Percentiles rank a stretch among this genome's conserved stretches.
Conservation (phyloP, 2,797 vertebrate species). For the Sitta carolinensis region DNA sequence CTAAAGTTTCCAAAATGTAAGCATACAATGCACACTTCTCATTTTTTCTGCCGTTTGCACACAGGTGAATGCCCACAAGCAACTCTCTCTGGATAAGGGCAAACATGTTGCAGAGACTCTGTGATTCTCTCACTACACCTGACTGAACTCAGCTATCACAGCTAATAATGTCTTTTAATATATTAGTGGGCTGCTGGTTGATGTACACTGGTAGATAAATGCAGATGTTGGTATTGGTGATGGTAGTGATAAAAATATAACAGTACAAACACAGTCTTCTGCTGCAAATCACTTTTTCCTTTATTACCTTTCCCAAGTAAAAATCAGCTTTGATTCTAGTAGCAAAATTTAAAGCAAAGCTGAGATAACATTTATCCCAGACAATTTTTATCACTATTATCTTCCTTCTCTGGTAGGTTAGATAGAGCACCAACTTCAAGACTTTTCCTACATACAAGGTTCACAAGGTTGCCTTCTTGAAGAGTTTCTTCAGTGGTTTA, state of each 20-base stretch:
- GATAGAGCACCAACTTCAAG: not conserved
- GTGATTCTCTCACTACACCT: not conserved
- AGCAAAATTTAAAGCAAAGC: not conserved
- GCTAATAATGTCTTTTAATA: not conserved
- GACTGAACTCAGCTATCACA: not conserved
- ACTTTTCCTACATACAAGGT: not conserved
- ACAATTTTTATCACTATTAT: not conserved
- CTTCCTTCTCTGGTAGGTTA: not conserved
- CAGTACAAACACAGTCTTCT: not conserved
- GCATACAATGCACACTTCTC: not conserved
- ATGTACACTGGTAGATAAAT: not conserved
- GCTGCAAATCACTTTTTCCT: not conserved
- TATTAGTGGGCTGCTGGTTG: not conserved
- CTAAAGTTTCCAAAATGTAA: slow-evolving; percentile 39
- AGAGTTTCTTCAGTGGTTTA: not conserved
- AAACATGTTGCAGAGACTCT: not conserved
- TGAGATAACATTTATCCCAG: not conserved
- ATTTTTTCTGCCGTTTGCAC: slow-evolving; percentile 9
- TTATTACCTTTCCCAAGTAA: not conserved
- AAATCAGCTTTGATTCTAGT: not conserved
- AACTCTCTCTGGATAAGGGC: not conserved
- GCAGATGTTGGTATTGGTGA: not conserved
- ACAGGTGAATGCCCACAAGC: slow-evolving; percentile 55
- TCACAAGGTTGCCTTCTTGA: not conserved
- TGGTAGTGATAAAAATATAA: not conserved